Conservation (phyloP, 2,888 invertebrate species). For the Acanthococcus lagerstroemiae region DNA sequence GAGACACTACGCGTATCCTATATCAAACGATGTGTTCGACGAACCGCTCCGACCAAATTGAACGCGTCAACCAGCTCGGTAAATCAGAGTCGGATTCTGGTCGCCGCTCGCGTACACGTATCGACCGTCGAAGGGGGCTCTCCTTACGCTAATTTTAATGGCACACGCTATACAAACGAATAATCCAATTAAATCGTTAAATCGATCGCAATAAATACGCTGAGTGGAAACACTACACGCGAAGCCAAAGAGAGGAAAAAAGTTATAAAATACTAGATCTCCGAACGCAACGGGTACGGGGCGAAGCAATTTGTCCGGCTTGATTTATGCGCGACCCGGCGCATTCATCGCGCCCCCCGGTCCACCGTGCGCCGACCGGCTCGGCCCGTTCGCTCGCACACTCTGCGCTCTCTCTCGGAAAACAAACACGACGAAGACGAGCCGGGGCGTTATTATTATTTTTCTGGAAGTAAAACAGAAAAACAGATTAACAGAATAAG, state of each 20-base stretch:
- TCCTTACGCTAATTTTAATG: neutral
- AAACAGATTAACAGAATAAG: constrained; percentile 26
- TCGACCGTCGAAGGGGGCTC: neutral
- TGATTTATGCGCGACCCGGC: constrained; percentile 20
- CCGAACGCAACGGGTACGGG: neutral
- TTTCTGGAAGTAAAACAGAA: constrained; percentile 13
- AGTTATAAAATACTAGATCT: constrained; percentile 16
- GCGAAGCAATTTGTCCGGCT: constrained; percentile 23
- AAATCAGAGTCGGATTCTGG: neutral
- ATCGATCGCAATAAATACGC: constrained; percentile 29
- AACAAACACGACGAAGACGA: constrained; percentile 9
- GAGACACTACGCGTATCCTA: no score
- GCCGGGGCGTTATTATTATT: neutral
- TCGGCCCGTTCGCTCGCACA: no score
- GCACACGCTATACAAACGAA: constrained; percentile 3
- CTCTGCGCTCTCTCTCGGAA: neutral
- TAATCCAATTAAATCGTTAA: constrained; percentile 26
- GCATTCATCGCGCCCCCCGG: neutral
- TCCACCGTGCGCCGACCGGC: neutral
- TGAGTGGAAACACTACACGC: neutral
- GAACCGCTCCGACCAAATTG: no score
- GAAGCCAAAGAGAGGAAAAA: constrained; percentile 9
- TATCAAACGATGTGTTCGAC: no score
- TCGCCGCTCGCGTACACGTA: no score
- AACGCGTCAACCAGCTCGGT: neutral